A percentile compares a stretch with the other conserved stretches of the same genome.
Evolutionary conservation across 2,797 vertebrate species (phyloP).

Genomic region (Pangasius mekongensis): DNA sequence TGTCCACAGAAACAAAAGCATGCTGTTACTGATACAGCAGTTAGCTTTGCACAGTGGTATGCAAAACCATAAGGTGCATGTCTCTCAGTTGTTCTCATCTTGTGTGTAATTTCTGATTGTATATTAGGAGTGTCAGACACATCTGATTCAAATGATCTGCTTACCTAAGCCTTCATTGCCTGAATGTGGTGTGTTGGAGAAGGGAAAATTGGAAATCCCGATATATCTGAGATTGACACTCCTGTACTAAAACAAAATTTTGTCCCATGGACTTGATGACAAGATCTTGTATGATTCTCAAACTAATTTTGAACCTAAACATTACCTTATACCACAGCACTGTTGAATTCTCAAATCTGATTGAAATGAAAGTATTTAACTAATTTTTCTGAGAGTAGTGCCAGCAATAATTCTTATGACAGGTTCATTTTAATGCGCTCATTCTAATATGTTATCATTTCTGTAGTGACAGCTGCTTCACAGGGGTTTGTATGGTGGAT

Average conservation of each 20-base stretch:
- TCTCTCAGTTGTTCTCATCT: background rate
- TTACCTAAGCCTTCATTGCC: background rate
- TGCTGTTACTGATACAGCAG: background rate
- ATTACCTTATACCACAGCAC: background rate
- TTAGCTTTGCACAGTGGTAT: background rate
- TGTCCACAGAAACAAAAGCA: background rate
- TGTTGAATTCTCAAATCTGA: background rate
- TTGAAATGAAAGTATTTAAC: background rate
- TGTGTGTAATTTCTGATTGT: background rate
- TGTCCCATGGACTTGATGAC: background rate
- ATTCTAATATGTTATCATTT: background rate
- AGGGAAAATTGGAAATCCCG: background rate
- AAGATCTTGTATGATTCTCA: background rate
- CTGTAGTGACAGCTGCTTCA: background rate
- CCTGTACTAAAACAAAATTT: background rate
- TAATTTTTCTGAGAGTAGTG: background rate
- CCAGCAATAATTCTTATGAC: background rate
- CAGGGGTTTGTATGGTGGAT: background rate
- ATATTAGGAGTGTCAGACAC: background rate
- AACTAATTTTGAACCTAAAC: background rate
- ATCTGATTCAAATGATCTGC: background rate
- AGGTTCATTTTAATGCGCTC: background rate
- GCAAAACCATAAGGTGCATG: background rate
- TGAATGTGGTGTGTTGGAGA: background rate
- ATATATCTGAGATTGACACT: too few relatives aligned